These are phyloP conservation scores for Sarcophilus harrisii DNA, from an alignment of 2,797 vertebrate genomes.

Conservation along the genomic window DNA sequence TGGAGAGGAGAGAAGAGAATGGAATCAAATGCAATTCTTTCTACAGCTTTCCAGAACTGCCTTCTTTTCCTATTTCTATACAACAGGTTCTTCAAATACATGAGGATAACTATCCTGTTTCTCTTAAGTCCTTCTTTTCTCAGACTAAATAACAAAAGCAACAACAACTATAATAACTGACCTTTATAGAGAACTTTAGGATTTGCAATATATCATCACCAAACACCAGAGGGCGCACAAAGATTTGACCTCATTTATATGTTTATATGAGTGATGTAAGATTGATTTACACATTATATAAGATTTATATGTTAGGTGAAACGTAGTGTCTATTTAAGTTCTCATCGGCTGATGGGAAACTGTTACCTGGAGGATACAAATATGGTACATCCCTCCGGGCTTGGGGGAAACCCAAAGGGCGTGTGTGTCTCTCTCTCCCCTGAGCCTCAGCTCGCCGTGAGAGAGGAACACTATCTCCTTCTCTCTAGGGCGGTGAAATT, in stretches of 20 bases:
- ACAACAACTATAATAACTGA: not conserved
- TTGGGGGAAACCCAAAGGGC: not conserved
- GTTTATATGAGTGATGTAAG: too few relatives aligned
- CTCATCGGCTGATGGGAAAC: not conserved
- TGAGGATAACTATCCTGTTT: not conserved
- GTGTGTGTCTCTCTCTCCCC: not conserved
- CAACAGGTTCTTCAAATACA: not conserved
- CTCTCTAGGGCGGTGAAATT: too few relatives aligned
- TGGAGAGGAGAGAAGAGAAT: not conserved
- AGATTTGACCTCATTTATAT: not conserved
- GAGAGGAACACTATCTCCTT: not conserved
- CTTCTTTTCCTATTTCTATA: not conserved
- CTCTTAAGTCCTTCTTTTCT: not conserved
- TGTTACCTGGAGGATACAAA: not conserved
- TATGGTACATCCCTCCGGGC: not conserved
- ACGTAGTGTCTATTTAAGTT: not conserved
- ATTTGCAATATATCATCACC: not conserved
- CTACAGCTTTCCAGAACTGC: not conserved
- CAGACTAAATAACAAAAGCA: not conserved
- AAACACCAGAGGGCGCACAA: not conserved
- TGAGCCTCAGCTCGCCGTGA: not conserved
- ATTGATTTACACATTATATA: not conserved
- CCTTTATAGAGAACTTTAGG: not conserved
- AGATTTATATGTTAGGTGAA: not conserved
- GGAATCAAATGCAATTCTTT: not conserved